phyloP scores from a whole-genome alignment of 1,140 invertebrate species.

The Temnothorax curvispinosus region DNA sequence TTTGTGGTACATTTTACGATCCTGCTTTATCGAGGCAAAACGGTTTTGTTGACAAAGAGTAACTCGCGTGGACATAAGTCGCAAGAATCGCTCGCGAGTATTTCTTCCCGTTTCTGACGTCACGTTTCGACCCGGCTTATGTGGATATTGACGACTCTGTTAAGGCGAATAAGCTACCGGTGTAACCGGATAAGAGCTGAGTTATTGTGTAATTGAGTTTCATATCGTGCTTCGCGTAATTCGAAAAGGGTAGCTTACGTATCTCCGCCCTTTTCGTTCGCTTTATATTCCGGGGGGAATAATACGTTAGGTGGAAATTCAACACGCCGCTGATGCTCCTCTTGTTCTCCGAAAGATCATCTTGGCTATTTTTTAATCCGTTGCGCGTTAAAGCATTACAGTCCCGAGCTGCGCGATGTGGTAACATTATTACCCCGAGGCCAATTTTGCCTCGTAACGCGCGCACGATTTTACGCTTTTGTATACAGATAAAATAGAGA shows the following conservation, averaged over 20 bases:
- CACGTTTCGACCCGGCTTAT: background rate
- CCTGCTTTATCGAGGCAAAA: background rate
- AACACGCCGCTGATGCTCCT: background rate
- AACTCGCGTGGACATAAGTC: slow-evolving; percentile 9
- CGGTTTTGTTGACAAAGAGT: slow-evolving; percentile 21
- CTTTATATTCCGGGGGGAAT: background rate
- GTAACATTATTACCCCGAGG: slow-evolving; percentile 25
- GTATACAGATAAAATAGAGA: background rate
- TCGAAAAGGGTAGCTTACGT: slow-evolving; percentile 15
- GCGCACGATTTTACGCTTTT: slow-evolving; percentile 11
- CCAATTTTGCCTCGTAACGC: background rate
- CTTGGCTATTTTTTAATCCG: slow-evolving; percentile 36
- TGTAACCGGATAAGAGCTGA: slow-evolving; percentile 33
- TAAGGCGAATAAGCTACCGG: slow-evolving; percentile 16
- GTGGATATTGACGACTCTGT: slow-evolving; percentile 29
- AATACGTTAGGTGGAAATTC: slow-evolving; percentile 44
- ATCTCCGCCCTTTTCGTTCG: slow-evolving; percentile 14
- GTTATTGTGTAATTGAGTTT: slow-evolving; percentile 50
- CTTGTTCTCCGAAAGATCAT: slow-evolving; percentile 21
- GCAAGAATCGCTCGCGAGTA: background rate
- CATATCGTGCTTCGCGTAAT: slow-evolving; percentile 15
- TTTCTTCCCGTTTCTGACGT: slow-evolving; percentile 41
- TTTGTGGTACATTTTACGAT: background rate
- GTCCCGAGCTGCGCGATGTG: slow-evolving; percentile 1
- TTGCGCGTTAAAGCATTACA: slow-evolving; percentile 31